Base-by-base conservation (phyloP, 2,888 invertebrate genomes). In the Chalcis sispes region DNA sequence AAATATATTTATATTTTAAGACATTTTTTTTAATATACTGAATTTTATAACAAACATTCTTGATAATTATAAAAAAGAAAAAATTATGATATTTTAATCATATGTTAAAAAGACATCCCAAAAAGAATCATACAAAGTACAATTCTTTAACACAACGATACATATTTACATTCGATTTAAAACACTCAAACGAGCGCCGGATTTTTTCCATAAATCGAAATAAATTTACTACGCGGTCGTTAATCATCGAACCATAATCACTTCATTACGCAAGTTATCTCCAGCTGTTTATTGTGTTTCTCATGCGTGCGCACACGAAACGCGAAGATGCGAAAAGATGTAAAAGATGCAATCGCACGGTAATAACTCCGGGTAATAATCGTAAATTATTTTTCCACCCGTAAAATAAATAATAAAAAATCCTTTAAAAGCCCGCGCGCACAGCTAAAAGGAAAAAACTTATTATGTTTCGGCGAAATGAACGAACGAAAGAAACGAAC, bases 201-300 rank as follows among this genome's bases (percentile, higher is more conserved):
- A n/a, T n/a, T 32, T 27, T 73, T 59, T 73, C 18, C 61, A 73
- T 56, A 50, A 56, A 75, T 70, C 40, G 54, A 56, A 52, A 13
- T 62, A 66, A 71, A 76, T 72, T 67, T 62, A 76, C 18, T 59
- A 66, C 23, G 20, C 15, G 36, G 42, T 23, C 58, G 36, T 69
- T 69, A 77, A 72, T 77, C 77, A 72, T 62, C 18, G 23, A 36
- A 8, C 48, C 67, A 36, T 71, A 76, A 70, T 62, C 56, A 66
- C 62, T 58, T 72, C 50, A 23, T 76, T 72, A 66, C 72, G 56
- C 56, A 72, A 76, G 20, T 18, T 13, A 27, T 62, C 32, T n/a
- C 15, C 29, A 58, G 29, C 25, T 61, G 42, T 69, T 66, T 69
- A 72, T 77, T 69, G 58, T 69, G 3, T 32, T 61, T 59, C 10